Base-by-base conservation (phyloP, 2,797 vertebrate species). In the Simalia tracyae region DNA sequence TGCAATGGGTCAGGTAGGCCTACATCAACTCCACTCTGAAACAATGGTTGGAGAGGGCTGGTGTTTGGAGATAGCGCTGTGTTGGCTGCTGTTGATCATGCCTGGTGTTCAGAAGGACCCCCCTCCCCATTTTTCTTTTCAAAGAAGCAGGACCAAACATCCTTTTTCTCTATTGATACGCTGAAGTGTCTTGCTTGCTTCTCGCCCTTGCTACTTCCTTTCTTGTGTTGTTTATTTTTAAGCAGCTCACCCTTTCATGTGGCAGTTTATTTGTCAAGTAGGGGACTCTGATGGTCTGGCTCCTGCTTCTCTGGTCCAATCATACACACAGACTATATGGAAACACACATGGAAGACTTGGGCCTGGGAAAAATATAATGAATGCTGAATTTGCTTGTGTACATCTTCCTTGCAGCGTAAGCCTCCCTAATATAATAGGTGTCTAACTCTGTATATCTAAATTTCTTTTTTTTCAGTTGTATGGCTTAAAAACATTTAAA, bases 201-300 rank as follows among this genome's bases (percentile, higher is more conserved):
- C 46, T 88, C 87, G 56, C 54, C 6, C 60, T 85, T 26, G 9
- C 87, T 9, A 31, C 10, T 89, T 89, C 87, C 50, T 68, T 89
- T 92, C 87, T 61, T 31, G 68, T 86, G 61, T 89, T 85, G 76
- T 92, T 85, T 92, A 46, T 89, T 92, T 92, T 89, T 50, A 85
- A 89, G 85, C 54, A 59, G 61, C 17, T 87, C 17, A 2, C 76
- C 57, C 66, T 22, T 87, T 61, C 28, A 50, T 87, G 36, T 11
- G 60, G 26, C 66, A 19, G 50, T 85, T 85, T 92, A 84, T 85
- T 85, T 57, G 26, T 92, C 12, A 42, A 84, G 54, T 14, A 81
- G 50, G 54, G 54, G 10, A 89, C 46, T 89, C 60, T 46, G 66
- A 91, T 36, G 1, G 60, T 68, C 61, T 42, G 31, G 3, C 31